Conservation (phyloP, 2,113 vertebrate species). For the Macaca fascicularis region T2T-MFA8v1.1 NC_088388.1:22208501-22209000, state of each 20-base stretch:
- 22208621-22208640: background rate
- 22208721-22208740: constrained; percentile 15
- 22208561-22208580: background rate
- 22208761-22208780: background rate
- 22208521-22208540: background rate
- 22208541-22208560: background rate
- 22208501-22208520: background rate
- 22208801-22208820: too few relatives aligned
- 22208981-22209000: background rate
- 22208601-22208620: background rate
- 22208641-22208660: background rate
- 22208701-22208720: constrained; percentile 6
- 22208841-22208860: too few relatives aligned
- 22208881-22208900: too few relatives aligned
- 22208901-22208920: background rate
- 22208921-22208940: background rate
- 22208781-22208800: too few relatives aligned
- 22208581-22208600: too few relatives aligned
- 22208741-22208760: background rate
- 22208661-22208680: background rate
- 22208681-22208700: background rate
- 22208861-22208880: too few relatives aligned
- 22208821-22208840: too few relatives aligned
- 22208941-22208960: background rate
- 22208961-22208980: background rate